phyloP scores from a whole-genome alignment of 2,888 invertebrate genomes.

The Ischnus inquisitorius region DNA sequence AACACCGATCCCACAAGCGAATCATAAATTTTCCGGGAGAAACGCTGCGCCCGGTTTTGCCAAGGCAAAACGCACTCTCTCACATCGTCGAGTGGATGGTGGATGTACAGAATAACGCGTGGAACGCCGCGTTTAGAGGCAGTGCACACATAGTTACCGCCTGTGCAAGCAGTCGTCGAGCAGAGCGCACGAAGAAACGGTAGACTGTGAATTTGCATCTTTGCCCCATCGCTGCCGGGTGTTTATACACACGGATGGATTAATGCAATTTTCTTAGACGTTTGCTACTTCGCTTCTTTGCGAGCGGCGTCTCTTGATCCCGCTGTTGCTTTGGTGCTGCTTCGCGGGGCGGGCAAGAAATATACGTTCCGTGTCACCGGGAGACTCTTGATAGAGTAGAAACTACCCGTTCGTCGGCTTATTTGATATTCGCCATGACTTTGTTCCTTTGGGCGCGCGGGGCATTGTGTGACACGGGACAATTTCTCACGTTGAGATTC shows the following conservation, averaged over 20 bases:
- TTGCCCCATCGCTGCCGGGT: conserved; percentile 74
- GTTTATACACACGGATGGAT: conserved; percentile 38
- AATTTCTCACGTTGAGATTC: background rate
- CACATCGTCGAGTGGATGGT: conserved; percentile 48
- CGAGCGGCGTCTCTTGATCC: background rate
- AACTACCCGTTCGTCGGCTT: background rate
- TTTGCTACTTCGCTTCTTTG: conserved; percentile 10
- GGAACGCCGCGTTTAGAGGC: conserved; percentile 43
- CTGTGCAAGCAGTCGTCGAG: background rate
- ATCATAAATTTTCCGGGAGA: conserved; percentile 78
- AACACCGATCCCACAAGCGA: conserved; percentile 71
- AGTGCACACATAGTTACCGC: conserved; percentile 30
- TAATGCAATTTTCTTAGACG: conserved; percentile 36
- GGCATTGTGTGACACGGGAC: background rate
- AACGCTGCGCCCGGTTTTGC: conserved; percentile 46
- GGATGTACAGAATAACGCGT: conserved; percentile 56
- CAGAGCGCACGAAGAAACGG: conserved; percentile 1
- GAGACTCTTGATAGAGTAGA: conserved; percentile 9
- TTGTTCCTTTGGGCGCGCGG: background rate
- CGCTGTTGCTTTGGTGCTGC: background rate
- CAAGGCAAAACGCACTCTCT: conserved; percentile 18
- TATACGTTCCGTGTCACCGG: background rate
- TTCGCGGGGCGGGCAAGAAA: background rate
- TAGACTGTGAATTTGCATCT: conserved; percentile 76
- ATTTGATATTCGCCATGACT: background rate